phyloP scores from a whole-genome alignment of 2,888 invertebrate genomes.

The Lasius fuliginosus region DNA sequence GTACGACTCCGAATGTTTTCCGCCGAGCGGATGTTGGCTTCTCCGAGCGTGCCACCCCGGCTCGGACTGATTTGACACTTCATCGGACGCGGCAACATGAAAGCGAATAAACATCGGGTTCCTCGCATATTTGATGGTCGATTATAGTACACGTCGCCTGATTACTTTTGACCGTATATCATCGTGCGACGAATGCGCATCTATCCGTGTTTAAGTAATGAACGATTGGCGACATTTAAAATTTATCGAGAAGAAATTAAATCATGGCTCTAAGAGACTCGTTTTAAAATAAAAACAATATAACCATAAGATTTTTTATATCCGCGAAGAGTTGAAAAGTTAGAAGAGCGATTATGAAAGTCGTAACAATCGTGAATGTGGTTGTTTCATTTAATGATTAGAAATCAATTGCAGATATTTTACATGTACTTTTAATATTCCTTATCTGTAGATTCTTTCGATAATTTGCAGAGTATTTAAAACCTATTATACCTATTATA shows the following conservation, averaged over 20 bases:
- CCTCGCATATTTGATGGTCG: conserved; percentile 29
- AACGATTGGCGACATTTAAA: not conserved
- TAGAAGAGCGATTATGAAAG: not conserved
- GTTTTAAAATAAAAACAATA: not conserved
- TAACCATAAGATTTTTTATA: conserved; percentile 3
- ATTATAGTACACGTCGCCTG: not conserved
- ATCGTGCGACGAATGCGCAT: not conserved
- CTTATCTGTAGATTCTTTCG: not conserved
- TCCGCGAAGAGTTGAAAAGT: not conserved
- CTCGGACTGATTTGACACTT: conserved; percentile 52
- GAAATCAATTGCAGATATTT: not conserved
- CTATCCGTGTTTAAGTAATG: not conserved
- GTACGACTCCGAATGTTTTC: conserved; percentile 70
- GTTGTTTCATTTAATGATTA: not conserved
- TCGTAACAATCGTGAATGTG: not conserved
- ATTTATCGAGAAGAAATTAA: conserved; percentile 14
- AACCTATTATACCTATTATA: not conserved
- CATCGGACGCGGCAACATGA: conserved; percentile 45
- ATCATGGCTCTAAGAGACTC: not conserved
- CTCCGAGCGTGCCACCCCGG: conserved; percentile 47
- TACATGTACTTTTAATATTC: not conserved
- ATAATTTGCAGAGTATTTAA: not conserved
- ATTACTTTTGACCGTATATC: not conserved
- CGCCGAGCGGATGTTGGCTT: conserved; percentile 48
- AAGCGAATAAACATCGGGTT: conserved; percentile 60